Evolutionary conservation across 2,113 vertebrate species (phyloP).

Genomic region (Aplodontia rufa): DNA sequence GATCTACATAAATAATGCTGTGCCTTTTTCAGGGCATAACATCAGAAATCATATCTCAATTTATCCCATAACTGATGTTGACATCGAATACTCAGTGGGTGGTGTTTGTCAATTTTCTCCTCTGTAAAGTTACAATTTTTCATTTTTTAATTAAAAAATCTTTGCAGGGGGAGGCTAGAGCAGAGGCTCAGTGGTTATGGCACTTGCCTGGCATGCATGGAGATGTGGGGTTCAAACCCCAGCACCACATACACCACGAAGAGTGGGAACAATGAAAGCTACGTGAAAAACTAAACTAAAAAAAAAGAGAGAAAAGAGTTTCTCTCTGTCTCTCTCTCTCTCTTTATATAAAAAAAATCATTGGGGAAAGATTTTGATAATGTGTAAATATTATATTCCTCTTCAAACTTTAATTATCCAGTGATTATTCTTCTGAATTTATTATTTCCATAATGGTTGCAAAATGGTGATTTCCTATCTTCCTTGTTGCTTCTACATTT

Average conservation of each 20-base stretch:
- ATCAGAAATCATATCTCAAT: background rate
- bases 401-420: background rate
- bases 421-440: conserved; percentile 7
- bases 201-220: too few relatives aligned
- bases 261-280: too few relatives aligned
- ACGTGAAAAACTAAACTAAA: too few relatives aligned
- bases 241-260: too few relatives aligned
- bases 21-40: background rate
- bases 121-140: background rate
- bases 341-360: too few relatives aligned
- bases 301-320: too few relatives aligned
- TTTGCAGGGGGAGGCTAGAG: too few relatives aligned
- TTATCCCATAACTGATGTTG: background rate
- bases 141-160: conserved; percentile 13
- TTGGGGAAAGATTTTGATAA: background rate
- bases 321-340: too few relatives aligned
- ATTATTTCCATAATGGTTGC: background rate
- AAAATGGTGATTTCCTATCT: background rate
- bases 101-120: background rate
- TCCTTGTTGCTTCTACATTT: background rate
- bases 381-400: background rate
- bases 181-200: too few relatives aligned
- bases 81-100: background rate
- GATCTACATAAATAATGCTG: background rate
- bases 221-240: too few relatives aligned